Evolutionary conservation across 2,113 vertebrate genomes (phyloP).

Genomic region (Lampris incognitus): DNA sequence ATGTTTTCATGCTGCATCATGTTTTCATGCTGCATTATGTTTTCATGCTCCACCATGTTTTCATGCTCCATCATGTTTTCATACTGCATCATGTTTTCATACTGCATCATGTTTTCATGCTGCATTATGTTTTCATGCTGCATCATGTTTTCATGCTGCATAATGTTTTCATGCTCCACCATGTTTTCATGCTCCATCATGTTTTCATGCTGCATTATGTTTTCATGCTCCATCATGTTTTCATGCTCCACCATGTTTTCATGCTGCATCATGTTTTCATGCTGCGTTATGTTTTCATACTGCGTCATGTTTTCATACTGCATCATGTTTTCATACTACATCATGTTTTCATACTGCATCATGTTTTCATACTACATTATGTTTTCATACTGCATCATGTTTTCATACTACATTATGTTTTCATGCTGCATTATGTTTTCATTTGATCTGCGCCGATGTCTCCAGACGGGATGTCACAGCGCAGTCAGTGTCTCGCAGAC

Average conservation of each 20-base stretch:
- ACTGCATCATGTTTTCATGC: slow-evolving; percentile 62
- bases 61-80: slow-evolving; percentile 65
- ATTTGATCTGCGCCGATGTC: slow-evolving; percentile 42
- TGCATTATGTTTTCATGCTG: slow-evolving; percentile 63
- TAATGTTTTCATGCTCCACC: slow-evolving; percentile 65
- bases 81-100: slow-evolving; percentile 67
- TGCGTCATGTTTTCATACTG: slow-evolving; percentile 65
- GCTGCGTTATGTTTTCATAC: slow-evolving; percentile 63
- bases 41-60: slow-evolving; percentile 66
- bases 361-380: no score
- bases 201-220: slow-evolving; percentile 66
- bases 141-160: slow-evolving; percentile 66
- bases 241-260: slow-evolving; percentile 65
- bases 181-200: slow-evolving; percentile 65
- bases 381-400: no score
- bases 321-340: background rate
- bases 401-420: no score
- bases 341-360: no score
- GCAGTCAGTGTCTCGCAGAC: slow-evolving; percentile 42
- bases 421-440: slow-evolving; percentile 56
- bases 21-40: slow-evolving; percentile 66
- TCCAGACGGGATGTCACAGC: slow-evolving; percentile 63
- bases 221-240: slow-evolving; percentile 68
- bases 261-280: slow-evolving; percentile 67
- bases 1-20: slow-evolving; percentile 65